These are phyloP conservation scores for Pissodes strobi DNA, from an alignment of 1,140 invertebrate genomes.

Conservation along the genomic window DNA sequence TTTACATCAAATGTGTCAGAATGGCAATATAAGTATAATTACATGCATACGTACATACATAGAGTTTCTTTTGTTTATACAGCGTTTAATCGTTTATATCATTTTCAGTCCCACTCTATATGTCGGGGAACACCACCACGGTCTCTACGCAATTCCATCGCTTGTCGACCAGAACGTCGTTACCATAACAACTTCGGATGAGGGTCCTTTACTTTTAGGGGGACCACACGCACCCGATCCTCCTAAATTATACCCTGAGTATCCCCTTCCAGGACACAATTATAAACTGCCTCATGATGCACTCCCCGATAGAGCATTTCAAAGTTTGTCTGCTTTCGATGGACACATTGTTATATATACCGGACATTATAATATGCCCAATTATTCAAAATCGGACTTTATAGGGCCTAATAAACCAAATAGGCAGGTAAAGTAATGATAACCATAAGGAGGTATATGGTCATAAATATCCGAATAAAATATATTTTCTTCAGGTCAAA, in stretches of 20 bases:
- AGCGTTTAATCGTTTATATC: no score
- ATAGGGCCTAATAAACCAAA: constrained; percentile 23
- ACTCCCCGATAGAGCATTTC: constrained; percentile 49
- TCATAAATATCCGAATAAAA: no score
- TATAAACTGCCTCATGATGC: constrained; percentile 44
- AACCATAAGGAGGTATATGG: no score
- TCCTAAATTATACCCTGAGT: constrained; percentile 52
- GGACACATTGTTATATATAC: constrained; percentile 57
- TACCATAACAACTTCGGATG: constrained; percentile 68
- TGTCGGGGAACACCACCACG: constrained; percentile 86
- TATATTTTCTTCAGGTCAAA: constrained; percentile 9
- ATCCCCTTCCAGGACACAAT: constrained; percentile 54
- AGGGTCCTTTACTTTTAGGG: constrained; percentile 68
- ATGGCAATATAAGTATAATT: no score
- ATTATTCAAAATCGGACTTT: constrained; percentile 48
- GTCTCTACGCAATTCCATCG: constrained; percentile 89
- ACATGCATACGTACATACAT: no score
- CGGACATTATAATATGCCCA: constrained; percentile 83
- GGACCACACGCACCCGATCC: constrained; percentile 61
- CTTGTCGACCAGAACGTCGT: constrained; percentile 84
- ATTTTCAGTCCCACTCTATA: constrained; percentile 85
- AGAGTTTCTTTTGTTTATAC: no score
- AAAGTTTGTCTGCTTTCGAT: constrained; percentile 45
- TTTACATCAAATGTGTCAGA: no score
- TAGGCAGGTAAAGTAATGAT: constrained; percentile 10